Base-by-base conservation (phyloP, 2,888 invertebrate genomes). In the Oscheius onirici region DNA sequence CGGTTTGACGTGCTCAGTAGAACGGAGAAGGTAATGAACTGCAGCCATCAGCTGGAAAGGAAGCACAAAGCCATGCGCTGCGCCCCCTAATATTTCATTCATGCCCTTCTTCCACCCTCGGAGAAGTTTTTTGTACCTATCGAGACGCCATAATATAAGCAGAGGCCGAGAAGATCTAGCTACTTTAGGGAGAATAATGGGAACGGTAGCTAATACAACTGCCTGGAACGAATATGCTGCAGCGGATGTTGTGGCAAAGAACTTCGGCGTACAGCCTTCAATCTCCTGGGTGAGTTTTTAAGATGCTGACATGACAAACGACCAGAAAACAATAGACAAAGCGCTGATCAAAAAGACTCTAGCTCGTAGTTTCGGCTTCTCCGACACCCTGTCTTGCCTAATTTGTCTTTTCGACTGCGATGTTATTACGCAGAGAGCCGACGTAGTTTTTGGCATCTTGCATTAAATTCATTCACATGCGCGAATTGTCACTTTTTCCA, bases 11-110 rank as follows among this genome's bases (percentile, higher is more conserved):
- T 49, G 63, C 34, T 22, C 46, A 63, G 63, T 26, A 49, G 63
- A 63, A 63, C 24, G 44, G 63, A 26, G 49, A 49, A 63, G 63
- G 63, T 63, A 63, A 63, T 63, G 63, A 63, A 63, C 63, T 63
- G 49, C 46, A 34, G 49, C 63, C 63, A 63, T 63, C 63, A 63
- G 49, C 63, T 49, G 49, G 22, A 13, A 63, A 26, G 54, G 46
- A 46, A 63, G 49, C 49, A 63, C 63, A 63, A 63, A 63, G 63
- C 63, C 63, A 63, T 49, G 63, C 63, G 63, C 26, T 26, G 22
- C 15, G 49, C 22, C 60, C 15, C 49, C 49, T 63, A 63, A 63
- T 63, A 63, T 46, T 63, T 63, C 63, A 63, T 63, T 63, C 63
- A 49, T 63, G 63, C 49, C 28, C 49, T 34, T 63, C 63, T 63